Percentiles rank a stretch among this genome's conserved stretches.
phyloP scores from a whole-genome alignment of 2,113 vertebrate genomes.

The Phasianus colchicus region DNA sequence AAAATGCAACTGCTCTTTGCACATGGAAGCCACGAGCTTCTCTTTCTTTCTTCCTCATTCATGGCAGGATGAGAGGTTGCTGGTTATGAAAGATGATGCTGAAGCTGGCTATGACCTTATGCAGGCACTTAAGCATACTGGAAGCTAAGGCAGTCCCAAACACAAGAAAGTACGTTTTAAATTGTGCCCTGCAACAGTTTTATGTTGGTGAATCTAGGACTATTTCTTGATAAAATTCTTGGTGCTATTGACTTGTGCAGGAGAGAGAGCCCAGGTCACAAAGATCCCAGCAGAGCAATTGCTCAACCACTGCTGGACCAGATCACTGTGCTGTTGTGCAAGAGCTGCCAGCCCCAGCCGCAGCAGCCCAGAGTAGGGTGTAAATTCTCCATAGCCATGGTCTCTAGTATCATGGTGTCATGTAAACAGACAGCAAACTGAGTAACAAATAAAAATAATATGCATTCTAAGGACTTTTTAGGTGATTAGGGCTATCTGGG shows the following conservation, averaged over 20 bases:
- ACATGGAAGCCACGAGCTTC: background rate
- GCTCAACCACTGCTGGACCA: background rate
- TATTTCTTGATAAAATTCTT: background rate
- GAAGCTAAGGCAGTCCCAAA: background rate
- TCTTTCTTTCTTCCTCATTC: background rate
- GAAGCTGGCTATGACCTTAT: rapidly evolving
- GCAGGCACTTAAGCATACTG: background rate
- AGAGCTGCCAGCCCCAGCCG: background rate
- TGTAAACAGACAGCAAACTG: background rate
- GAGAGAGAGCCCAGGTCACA: background rate
- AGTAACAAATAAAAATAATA: background rate
- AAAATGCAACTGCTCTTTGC: background rate
- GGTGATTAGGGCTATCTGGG: background rate
- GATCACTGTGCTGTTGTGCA: background rate
- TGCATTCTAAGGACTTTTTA: background rate
- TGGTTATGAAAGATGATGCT: rapidly evolving
- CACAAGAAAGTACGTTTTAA: background rate
- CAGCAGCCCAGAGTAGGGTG: background rate
- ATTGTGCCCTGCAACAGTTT: background rate
- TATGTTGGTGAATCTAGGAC: background rate
- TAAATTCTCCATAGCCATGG: background rate
- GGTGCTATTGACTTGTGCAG: background rate
- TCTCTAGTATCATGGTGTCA: background rate
- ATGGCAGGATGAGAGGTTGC: background rate
- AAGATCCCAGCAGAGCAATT: background rate